phyloP scores from a whole-genome alignment of 2,113 vertebrate genomes.

The Nothobranchius furzeri region DNA sequence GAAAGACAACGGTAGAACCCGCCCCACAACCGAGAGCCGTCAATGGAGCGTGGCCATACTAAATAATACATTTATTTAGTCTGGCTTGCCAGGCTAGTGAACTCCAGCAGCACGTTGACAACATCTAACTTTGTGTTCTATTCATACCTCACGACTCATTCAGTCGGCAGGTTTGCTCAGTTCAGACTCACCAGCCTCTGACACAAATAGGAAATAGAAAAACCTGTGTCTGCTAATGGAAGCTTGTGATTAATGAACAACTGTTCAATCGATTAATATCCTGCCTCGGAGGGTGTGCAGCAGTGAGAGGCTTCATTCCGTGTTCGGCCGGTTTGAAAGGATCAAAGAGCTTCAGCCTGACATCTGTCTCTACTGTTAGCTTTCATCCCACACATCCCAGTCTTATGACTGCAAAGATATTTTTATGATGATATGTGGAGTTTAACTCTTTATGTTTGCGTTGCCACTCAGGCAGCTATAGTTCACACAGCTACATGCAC shows the following conservation, averaged over 20 bases:
- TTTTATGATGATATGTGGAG: conserved; percentile 4
- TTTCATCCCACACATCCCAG: conserved; percentile 8
- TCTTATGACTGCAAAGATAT: background rate
- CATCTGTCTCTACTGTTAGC: conserved; percentile 8
- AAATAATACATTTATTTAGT: too few relatives aligned
- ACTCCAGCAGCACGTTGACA: conserved; percentile 5
- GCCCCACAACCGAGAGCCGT: too few relatives aligned
- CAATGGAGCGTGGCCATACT: too few relatives aligned
- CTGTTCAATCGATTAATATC: conserved; percentile 74
- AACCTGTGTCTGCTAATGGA: conserved; percentile 73
- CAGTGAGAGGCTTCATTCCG: conserved; percentile 52
- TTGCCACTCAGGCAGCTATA: conserved; percentile 3
- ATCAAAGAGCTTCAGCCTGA: conserved; percentile 31
- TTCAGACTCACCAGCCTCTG: conserved; percentile 56
- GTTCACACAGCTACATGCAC: background rate
- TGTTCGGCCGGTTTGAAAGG: conserved; percentile 52
- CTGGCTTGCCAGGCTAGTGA: too few relatives aligned
- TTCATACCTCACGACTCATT: conserved; percentile 34
- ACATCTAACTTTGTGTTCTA: conserved; percentile 44
- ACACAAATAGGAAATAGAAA: conserved; percentile 78
- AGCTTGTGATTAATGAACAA: conserved; percentile 76
- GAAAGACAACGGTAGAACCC: too few relatives aligned
- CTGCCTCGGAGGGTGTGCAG: conserved; percentile 49
- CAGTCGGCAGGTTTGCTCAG: too few relatives aligned
- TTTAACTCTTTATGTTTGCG: conserved; percentile 24